Evolutionary conservation across 2,113 vertebrate species (phyloP).

Genomic region (Clarias batrachus): DNA sequence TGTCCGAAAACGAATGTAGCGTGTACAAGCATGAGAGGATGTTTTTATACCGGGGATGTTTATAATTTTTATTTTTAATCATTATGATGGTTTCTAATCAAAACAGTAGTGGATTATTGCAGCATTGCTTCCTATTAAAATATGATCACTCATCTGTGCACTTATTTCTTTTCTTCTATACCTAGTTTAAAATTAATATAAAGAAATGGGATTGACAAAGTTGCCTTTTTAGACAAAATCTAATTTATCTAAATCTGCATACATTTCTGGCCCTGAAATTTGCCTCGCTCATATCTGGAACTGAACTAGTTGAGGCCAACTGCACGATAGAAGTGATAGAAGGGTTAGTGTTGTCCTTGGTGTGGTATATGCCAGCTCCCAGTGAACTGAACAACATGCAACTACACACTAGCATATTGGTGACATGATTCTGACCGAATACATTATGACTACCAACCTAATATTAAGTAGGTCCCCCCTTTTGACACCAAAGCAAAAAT

Average conservation of each 20-base stretch:
- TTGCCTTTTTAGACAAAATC: neutral
- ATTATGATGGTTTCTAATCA: constrained; percentile 67
- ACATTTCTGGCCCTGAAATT: neutral
- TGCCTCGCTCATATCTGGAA: neutral
- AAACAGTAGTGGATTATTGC: constrained; percentile 66
- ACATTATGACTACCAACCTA: too few relatives aligned
- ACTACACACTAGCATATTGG: too few relatives aligned
- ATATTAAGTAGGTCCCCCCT: too few relatives aligned
- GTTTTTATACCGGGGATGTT: constrained; percentile 78
- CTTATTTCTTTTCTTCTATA: neutral
- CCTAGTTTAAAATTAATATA: neutral
- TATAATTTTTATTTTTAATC: constrained; percentile 73
- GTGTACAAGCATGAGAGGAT: constrained; percentile 75
- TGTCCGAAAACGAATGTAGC: constrained; percentile 68
- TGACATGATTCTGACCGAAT: too few relatives aligned
- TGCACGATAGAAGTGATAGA: neutral
- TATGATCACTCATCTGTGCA: constrained; percentile 57
- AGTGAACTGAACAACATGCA: too few relatives aligned
- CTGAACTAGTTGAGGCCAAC: neutral
- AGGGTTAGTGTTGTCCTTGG: neutral
- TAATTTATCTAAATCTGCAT: too few relatives aligned
- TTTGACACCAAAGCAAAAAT: too few relatives aligned
- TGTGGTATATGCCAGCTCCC: neutral
- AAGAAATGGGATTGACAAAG: neutral
- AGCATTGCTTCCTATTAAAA: constrained; percentile 77